Evolutionary conservation across 2,113 vertebrate species (phyloP), one percentile per base, ranked within the genome.

Genomic region (Ifrita kowaldi): DNA sequence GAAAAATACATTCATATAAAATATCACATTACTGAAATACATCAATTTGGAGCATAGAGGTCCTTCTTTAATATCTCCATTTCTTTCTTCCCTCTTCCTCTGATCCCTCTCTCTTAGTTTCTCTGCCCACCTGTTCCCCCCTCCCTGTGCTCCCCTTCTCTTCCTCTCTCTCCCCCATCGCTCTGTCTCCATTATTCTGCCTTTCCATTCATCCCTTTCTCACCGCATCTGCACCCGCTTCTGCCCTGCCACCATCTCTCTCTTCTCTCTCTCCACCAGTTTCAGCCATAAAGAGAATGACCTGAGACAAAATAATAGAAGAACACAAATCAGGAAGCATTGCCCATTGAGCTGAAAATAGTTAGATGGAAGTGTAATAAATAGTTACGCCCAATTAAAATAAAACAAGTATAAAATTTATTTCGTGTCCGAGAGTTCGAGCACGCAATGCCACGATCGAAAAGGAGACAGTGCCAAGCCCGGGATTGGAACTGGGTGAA

Each of bases 221-320:
- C 42, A 47, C 28, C 11, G n/a, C 7, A 15, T 57, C n/a, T 26
- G 22, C 12, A 60, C 6, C 11, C 9, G 9, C 14, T 24, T 33
- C 37, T 46, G 4, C 19, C 13, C 7, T 0, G 0, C 7, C 23
- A 30, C 13, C 4, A 0, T 44, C 18, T 69, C 5, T 10, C 14
- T 44, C 9, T 26, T 46, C 14, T 55, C 28, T 28, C 16, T 84
- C 24, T 67, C 23, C 18, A 18, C 37, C 8, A 35, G 10, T 79
- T 86, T 67, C 53, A 75, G 28, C 75, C 28, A 37, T 60, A 33
- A 56, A 69, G 11, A 68, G 6, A 67, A 42, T 90, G 15, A 74
- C 21, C 24, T 22, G 44, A 82, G 46, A 64, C 13, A 81, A 84
- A 78, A 33, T 39, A 52, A 37, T 44, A 46, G 21, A 69, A 64